Conservation (phyloP, 2,888 invertebrate species). For the Beris chalybata region DNA sequence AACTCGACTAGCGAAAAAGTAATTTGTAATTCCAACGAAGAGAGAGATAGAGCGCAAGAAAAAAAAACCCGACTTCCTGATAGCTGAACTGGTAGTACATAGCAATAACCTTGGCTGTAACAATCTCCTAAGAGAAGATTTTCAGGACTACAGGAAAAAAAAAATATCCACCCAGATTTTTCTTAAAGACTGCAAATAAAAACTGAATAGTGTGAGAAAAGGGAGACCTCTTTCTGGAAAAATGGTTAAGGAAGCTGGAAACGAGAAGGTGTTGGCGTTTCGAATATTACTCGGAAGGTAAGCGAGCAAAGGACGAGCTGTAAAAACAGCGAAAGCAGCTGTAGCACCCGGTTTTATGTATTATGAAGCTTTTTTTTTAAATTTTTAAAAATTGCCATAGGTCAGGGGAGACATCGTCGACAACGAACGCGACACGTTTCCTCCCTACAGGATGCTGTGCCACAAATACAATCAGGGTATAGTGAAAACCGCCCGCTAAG, state of each 20-base stretch:
- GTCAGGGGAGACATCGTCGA: conserved; percentile 30
- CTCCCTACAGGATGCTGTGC: too few relatives aligned
- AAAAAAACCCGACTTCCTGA: conserved; percentile 6
- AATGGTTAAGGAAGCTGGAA: conserved; percentile 9
- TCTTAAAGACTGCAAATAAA: conserved; percentile 25
- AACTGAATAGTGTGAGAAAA: neutral
- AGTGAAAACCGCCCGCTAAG: too few relatives aligned
- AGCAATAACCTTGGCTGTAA: conserved; percentile 23
- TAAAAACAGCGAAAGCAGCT: conserved; percentile 24
- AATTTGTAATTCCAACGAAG: conserved; percentile 28
- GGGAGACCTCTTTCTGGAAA: too few relatives aligned
- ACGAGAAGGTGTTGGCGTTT: conserved; percentile 4
- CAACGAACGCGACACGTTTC: neutral
- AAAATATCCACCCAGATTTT: conserved; percentile 13
- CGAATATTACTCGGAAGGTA: neutral
- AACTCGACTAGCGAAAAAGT: conserved; percentile 30
- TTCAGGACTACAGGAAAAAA: conserved; percentile 10
- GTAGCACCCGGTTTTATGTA: conserved; percentile 5
- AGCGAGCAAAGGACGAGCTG: conserved; percentile 3
- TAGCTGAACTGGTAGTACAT: neutral
- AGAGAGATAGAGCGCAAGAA: neutral
- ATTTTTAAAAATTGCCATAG: conserved; percentile 38
- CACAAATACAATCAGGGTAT: too few relatives aligned
- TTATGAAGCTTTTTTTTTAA: conserved; percentile 25
- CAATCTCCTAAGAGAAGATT: conserved; percentile 8